These are phyloP conservation scores for Bambusicola thoracicus DNA, from an alignment of 2,113 vertebrate genomes.

Conservation along the genomic window DNA sequence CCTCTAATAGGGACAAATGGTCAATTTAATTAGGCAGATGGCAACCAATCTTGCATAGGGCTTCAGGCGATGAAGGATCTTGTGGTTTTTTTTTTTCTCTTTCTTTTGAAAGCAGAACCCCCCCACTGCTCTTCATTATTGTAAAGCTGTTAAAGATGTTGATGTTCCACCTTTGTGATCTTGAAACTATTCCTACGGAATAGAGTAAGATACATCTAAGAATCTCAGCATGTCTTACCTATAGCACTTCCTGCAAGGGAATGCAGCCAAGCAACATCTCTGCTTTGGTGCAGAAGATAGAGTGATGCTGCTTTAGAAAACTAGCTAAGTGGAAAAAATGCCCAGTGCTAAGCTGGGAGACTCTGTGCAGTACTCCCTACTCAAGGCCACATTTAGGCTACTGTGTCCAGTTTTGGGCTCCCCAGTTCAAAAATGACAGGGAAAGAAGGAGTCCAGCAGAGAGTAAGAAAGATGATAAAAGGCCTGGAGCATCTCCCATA, in stretches of 20 bases:
- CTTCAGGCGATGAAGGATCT: not conserved
- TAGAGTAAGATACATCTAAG: not conserved
- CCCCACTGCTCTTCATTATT: not conserved
- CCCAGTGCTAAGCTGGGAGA: not conserved
- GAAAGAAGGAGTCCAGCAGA: no score
- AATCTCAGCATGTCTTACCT: not conserved
- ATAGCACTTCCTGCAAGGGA: not conserved
- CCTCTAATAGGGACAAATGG: slow-evolving; percentile 27
- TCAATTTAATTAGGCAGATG: slow-evolving; percentile 43
- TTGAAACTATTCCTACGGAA: not conserved
- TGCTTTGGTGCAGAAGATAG: not conserved
- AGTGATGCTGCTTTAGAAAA: not conserved
- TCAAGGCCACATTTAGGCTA: not conserved
- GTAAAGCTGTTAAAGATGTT: not conserved
- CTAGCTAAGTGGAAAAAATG: not conserved
- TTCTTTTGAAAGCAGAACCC: not conserved
- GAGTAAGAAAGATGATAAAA: no score
- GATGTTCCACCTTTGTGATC: not conserved
- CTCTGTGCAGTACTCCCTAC: not conserved
- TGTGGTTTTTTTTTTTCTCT: not conserved
- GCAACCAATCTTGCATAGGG: not conserved
- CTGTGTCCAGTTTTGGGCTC: no score
- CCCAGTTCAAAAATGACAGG: no score
- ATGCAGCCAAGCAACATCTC: not conserved
- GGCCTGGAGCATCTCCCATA: no score